Conservation (phyloP, 2,797 vertebrate species). For the Enteromius paludinosus region DNA sequence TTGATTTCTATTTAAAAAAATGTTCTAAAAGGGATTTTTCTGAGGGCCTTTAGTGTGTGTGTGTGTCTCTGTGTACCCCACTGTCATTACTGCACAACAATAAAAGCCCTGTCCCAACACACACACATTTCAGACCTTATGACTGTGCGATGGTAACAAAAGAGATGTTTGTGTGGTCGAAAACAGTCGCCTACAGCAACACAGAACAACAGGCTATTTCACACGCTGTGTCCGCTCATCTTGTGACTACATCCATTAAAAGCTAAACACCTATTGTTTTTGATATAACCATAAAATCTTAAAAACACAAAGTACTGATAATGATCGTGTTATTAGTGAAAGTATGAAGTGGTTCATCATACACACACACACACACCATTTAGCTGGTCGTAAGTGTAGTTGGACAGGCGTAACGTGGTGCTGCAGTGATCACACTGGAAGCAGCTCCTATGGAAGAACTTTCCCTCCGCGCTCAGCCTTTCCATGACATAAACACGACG, state of each 20-base stretch:
- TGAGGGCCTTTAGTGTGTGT: slow-evolving; percentile 15
- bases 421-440: slow-evolving; percentile 90
- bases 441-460: slow-evolving; percentile 96
- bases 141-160: slow-evolving; percentile 61
- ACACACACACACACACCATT: slow-evolving; percentile 75
- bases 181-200: slow-evolving; percentile 21
- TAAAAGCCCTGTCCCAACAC: slow-evolving; percentile 76
- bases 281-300: not conserved
- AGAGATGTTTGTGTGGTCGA: slow-evolving; percentile 28
- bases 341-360: slow-evolving; percentile 12
- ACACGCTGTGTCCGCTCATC: not conserved
- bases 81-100: slow-evolving; percentile 72
- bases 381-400: slow-evolving; percentile 84
- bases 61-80: slow-evolving; percentile 36
- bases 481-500: slow-evolving; percentile 95
- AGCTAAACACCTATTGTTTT: slow-evolving; percentile 1
- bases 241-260: slow-evolving; percentile 39
- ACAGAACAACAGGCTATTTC: slow-evolving; percentile 26
- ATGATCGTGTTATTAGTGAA: not conserved
- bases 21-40: not conserved
- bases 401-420: slow-evolving; percentile 80
- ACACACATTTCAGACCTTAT: slow-evolving; percentile 80
- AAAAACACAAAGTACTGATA: not conserved
- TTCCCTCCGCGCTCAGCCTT: slow-evolving; percentile 90
- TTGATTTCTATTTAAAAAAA: not conserved